Conservation (phyloP, 2,888 invertebrate genomes). For the Ornithoptera alexandrae region DNA sequence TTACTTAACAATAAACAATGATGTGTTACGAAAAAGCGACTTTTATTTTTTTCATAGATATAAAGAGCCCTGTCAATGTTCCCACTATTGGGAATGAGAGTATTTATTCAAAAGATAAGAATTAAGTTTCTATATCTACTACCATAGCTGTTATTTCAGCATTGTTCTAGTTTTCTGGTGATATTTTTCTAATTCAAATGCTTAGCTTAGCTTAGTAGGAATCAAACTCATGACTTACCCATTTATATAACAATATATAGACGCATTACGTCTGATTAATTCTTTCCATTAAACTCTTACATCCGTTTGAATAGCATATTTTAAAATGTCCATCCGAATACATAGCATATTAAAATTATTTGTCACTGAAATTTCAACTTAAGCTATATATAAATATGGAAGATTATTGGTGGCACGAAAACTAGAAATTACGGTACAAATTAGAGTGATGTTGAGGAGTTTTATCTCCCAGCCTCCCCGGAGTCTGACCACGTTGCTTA, state of each 20-base stretch:
- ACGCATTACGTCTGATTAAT: slow-evolving; percentile 21
- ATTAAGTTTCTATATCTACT: no score
- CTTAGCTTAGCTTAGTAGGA: no score
- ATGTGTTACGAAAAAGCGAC: neutral
- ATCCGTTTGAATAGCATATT: slow-evolving; percentile 23
- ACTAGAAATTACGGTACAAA: slow-evolving; percentile 26
- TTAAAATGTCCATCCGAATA: slow-evolving; percentile 24
- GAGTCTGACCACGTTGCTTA: slow-evolving; percentile 30
- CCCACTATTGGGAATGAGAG: no score
- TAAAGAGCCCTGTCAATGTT: no score
- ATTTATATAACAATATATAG: slow-evolving; percentile 3
- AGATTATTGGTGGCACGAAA: neutral
- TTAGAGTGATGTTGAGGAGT: slow-evolving; percentile 28
- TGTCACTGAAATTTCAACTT: slow-evolving; percentile 2
- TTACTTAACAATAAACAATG: neutral
- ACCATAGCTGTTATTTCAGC: no score
- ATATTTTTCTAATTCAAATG: no score
- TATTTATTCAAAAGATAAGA: no score
- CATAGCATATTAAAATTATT: slow-evolving; percentile 1
- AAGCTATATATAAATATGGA: neutral
- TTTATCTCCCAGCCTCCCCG: slow-evolving; percentile 28
- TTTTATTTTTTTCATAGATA: neutral
- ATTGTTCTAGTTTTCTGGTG: no score
- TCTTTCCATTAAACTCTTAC: slow-evolving; percentile 24
- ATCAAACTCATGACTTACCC: no score